A percentile compares a stretch with the other conserved stretches of the same genome.
Conservation (phyloP, 2,888 invertebrate genomes). For the Spodoptera littoralis region DNA sequence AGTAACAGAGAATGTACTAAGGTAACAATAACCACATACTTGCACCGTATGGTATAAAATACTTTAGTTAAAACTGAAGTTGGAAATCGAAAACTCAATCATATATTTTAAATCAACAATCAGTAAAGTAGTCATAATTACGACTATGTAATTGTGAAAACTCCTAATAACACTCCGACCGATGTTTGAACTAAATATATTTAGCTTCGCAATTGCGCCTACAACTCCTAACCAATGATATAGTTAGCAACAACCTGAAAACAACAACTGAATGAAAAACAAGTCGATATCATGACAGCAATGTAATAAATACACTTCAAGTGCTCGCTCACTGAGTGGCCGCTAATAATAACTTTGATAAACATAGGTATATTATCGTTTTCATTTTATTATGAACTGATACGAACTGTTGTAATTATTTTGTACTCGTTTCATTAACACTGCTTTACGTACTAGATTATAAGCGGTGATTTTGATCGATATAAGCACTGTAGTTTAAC, state of each 20-base stretch:
- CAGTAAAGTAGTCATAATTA: no score
- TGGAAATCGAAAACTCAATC: no score
- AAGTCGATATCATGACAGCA: constrained; percentile 36
- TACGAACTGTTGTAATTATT: constrained; percentile 30
- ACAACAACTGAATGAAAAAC: constrained; percentile 29
- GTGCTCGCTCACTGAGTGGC: constrained; percentile 45
- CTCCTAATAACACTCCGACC: no score
- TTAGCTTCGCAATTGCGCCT: no score
- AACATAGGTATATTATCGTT: constrained; percentile 48
- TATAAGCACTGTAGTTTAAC: neutral
- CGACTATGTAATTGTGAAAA: no score
- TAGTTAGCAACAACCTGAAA: constrained; percentile 1
- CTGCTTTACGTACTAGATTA: neutral
- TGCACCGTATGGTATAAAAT: no score
- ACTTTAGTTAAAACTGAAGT: no score
- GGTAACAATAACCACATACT: no score
- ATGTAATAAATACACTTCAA: constrained; percentile 47
- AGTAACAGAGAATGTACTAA: no score
- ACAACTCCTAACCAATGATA: no score
- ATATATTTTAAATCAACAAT: no score
- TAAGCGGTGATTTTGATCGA: constrained; percentile 2
- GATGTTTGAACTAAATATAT: no score
- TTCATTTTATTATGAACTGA: constrained; percentile 43
- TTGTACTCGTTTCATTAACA: constrained; percentile 23
- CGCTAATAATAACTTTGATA: constrained; percentile 48